These are phyloP conservation scores for Engraulis encrasicolus DNA, from an alignment of 2,113 vertebrate genomes.

Conservation along the genomic window DNA sequence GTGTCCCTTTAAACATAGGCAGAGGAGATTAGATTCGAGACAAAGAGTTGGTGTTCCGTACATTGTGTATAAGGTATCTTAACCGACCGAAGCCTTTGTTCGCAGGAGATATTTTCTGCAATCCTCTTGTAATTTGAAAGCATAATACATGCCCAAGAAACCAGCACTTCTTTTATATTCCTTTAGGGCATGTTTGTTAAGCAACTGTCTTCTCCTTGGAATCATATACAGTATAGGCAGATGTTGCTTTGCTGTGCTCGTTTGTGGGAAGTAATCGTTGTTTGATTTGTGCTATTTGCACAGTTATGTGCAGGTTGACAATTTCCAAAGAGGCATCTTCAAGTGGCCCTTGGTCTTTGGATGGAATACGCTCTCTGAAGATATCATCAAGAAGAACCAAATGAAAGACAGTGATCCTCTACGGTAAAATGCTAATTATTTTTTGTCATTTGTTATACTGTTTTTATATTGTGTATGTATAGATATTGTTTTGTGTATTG, in stretches of 20 bases:
- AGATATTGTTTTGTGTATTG: background rate
- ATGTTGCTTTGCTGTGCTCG: background rate
- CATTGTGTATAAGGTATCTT: no score
- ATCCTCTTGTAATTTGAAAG: no score
- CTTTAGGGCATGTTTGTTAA: no score
- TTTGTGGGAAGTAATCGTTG: background rate
- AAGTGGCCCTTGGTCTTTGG: conserved; percentile 97
- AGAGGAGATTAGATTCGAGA: conserved; percentile 12
- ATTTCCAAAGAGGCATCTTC: conserved; percentile 94
- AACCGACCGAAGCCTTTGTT: no score
- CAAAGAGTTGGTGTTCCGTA: no score
- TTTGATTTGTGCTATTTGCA: conserved; percentile 23
- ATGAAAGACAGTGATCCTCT: conserved; percentile 89
- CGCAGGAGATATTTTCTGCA: no score
- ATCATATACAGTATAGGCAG: background rate
- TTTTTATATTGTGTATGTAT: no score
- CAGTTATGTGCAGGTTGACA: conserved; percentile 95
- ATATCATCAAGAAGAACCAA: conserved; percentile 82
- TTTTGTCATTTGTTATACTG: background rate
- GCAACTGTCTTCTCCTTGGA: no score
- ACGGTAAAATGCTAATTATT: conserved; percentile 72
- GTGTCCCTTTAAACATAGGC: background rate
- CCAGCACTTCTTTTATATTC: no score
- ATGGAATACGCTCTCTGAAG: conserved; percentile 86
- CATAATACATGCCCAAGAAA: no score